Percentiles rank a stretch among this genome's conserved stretches.
phyloP scores from a whole-genome alignment of 2,888 invertebrate species.

The Trachelus iudaicus region DNA sequence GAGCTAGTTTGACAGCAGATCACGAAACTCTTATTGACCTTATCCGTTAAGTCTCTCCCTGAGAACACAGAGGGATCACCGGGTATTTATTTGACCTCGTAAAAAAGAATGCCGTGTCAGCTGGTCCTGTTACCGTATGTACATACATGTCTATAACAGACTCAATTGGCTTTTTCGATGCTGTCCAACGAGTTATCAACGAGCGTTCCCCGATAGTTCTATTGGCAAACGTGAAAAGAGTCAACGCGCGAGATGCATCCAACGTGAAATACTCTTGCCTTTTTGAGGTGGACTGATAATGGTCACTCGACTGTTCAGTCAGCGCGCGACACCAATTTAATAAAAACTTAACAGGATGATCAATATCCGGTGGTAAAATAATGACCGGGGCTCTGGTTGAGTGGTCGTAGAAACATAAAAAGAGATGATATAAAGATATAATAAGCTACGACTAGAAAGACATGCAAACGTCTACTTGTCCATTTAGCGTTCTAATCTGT shows the following conservation, averaged over 20 bases:
- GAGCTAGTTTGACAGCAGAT: constrained; percentile 3
- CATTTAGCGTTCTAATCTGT: neutral
- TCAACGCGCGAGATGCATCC: neutral
- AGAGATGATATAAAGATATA: neutral
- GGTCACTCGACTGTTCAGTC: neutral
- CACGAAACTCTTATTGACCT: neutral
- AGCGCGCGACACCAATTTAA: neutral
- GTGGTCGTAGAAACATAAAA: neutral
- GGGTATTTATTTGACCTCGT: neutral
- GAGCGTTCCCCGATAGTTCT: neutral
- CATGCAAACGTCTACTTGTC: neutral
- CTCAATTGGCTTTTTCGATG: neutral
- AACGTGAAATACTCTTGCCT: neutral
- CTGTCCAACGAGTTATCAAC: neutral
- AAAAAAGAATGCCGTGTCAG: neutral
- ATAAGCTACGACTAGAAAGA: neutral
- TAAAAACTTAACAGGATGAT: neutral
- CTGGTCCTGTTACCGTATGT: neutral
- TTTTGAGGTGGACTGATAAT: neutral
- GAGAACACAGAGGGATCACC: neutral
- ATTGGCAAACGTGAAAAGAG: neutral
- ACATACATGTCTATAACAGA: neutral
- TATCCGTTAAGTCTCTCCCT: neutral
- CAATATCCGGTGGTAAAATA: neutral
- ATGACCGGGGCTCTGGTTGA: neutral